A percentile compares a stretch with the other conserved stretches of the same genome.
Evolutionary conservation across 2,797 vertebrate species (phyloP).

Genomic region (Ciconia nigra): DNA sequence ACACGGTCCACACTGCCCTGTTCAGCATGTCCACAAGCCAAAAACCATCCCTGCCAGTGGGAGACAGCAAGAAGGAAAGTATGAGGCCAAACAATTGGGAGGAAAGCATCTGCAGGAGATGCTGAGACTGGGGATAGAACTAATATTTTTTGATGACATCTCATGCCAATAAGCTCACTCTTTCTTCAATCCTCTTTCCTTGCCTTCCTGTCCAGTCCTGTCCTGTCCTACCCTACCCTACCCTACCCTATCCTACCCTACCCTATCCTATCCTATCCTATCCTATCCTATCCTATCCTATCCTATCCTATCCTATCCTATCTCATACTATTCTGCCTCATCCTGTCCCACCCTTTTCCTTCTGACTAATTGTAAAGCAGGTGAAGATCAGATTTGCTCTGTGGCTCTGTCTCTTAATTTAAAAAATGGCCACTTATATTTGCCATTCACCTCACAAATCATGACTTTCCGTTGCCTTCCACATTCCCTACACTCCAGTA

Average conservation of each 20-base stretch:
- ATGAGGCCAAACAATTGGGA: neutral
- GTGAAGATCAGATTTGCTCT: neutral
- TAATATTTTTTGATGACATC: neutral
- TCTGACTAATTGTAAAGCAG: neutral
- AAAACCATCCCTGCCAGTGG: neutral
- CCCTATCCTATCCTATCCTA: neutral
- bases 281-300: neutral
- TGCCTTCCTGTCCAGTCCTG: neutral
- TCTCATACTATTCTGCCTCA: too few relatives aligned
- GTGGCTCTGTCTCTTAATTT: neutral
- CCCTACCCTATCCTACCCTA: too few relatives aligned
- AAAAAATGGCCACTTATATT: neutral
- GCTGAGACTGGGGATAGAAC: neutral
- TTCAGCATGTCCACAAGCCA: neutral
- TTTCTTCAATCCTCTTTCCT: neutral
- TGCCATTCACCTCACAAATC: conserved; percentile 40
- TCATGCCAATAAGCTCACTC: neutral
- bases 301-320: too few relatives aligned
- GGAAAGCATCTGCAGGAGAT: neutral
- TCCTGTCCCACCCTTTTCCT: neutral
- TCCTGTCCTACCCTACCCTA: neutral
- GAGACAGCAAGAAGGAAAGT: neutral
- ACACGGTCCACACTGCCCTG: neutral
- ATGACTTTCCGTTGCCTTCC: neutral
- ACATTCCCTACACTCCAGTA: conserved; percentile 13